Conservation (phyloP, 2,888 invertebrate species). For the Chymomyza procnemis region DNA sequence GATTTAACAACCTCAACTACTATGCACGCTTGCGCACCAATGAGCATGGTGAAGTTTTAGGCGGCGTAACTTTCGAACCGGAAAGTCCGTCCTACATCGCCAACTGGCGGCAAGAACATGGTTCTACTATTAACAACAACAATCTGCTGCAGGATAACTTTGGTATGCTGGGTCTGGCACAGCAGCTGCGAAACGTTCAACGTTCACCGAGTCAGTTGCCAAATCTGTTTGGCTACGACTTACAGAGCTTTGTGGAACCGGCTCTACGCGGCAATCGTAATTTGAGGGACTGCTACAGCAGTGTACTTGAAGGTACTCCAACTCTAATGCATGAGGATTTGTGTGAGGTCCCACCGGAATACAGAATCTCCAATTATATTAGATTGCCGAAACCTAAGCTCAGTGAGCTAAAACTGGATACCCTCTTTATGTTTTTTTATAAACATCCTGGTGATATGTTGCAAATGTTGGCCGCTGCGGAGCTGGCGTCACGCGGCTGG, state of each 20-base stretch:
- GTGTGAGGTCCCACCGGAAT: constrained; percentile 27
- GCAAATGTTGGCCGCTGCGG: constrained; percentile 60
- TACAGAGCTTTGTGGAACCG: constrained; percentile 8
- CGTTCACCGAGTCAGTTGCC: constrained; percentile 19
- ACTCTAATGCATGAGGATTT: constrained; percentile 25
- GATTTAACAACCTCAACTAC: constrained; percentile 25
- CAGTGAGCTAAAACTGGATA: constrained; percentile 47
- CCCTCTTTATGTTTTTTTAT: constrained; percentile 56
- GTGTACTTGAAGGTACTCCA: constrained; percentile 20
- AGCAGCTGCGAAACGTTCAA: constrained; percentile 18
- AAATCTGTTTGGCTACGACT: constrained; percentile 35
- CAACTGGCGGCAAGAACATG: not conserved
- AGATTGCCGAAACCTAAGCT: constrained; percentile 47
- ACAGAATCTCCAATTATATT: not conserved
- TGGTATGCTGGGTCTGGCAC: constrained; percentile 46
- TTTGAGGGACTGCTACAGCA: constrained; percentile 28
- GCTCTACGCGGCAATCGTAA: not conserved
- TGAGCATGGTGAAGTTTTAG: constrained; percentile 41
- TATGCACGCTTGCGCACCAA: constrained; percentile 50
- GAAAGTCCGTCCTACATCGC: not conserved
- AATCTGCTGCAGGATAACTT: constrained; percentile 21
- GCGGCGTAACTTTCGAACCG: constrained; percentile 47
- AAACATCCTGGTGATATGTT: constrained; percentile 53
- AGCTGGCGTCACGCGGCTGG: constrained; percentile 55
- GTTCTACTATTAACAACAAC: not conserved